Base-by-base conservation (phyloP, 2,113 vertebrate species). In the Ophiodon elongatus region DNA sequence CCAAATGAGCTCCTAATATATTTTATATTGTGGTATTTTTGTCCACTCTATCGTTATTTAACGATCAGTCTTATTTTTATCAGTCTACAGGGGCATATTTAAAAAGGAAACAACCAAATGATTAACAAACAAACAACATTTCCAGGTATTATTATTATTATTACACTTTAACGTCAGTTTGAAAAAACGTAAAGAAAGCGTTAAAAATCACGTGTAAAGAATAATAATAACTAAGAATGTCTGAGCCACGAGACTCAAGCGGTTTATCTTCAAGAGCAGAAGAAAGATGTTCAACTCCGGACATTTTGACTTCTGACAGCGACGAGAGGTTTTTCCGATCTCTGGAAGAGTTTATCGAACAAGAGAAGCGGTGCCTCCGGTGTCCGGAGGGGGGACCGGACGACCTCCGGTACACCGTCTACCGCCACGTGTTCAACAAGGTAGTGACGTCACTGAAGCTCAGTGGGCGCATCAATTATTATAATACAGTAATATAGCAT, bases 361-460 rank as follows among this genome's bases (percentile, higher is more conserved):
- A 73, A 10, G 95, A 96, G 93, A 93, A 83, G 5, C 86, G 88
- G 75, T 83, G 66, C 66, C 85, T 93, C 8, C 76, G 27, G 50
- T 91, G 92, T 86, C 88, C 89, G 1, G 87, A 68, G 0, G 79
- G 89, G 62, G 94, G 89, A 2, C 88, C 90, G 2, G 79, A 92
- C 77, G 94, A 95, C 21, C 91, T 94, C 8, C 89, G 92, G 59
- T 94, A 87, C 29, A 10, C 89, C 50, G 88, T 94, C 66, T 92
- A 95, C 86, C 89, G 79, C 78, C 91, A 89, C 0, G 94, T 76
- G 0, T 97, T 97, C 79, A 89, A 89, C 67, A 94, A 95, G 94
- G 74, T 67, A n/a, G n/a, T n/a, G n/a, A n/a, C n/a, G n/a, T n/a
- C n/a, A n/a, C n/a, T n/a, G n/a, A n/a, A n/a, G n/a, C n/a, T n/a